Conservation (phyloP, 2,113 vertebrate species). For the Lamprotornis superbus region DNA sequence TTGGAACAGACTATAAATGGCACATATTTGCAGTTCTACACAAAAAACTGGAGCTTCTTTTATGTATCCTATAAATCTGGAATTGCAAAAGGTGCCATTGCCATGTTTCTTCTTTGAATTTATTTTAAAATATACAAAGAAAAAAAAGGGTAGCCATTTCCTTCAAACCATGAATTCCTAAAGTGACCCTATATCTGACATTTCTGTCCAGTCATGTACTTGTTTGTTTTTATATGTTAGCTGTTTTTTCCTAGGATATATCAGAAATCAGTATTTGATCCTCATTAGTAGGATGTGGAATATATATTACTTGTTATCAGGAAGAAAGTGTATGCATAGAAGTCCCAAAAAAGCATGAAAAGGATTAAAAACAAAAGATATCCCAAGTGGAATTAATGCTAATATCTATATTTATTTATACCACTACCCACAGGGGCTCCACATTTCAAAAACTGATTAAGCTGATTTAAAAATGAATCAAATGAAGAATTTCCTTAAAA, state of each 20-base stretch:
- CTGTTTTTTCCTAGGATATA: not conserved
- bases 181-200: not conserved
- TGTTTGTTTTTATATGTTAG: not conserved
- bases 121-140: not conserved
- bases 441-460: not conserved
- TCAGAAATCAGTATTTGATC: not conserved
- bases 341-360: not conserved
- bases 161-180: not conserved
- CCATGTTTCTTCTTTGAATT: not conserved
- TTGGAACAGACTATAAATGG: not conserved
- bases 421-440: not conserved
- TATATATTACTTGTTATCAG: not conserved
- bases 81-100: not conserved
- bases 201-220: not conserved
- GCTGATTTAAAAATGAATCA: not conserved
- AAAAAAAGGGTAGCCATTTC: not conserved
- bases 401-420: constrained; percentile 7
- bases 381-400: not conserved
- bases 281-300: not conserved
- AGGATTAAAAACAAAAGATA: not conserved
- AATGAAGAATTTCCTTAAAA: not conserved
- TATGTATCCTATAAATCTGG: not conserved
- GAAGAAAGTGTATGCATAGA: not conserved
- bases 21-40: not conserved
- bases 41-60: not conserved